Evolutionary conservation across 2,888 invertebrate species (phyloP), one percentile per base, ranked within the genome.

Genomic region (Drosophila subsilvestris): DNA sequence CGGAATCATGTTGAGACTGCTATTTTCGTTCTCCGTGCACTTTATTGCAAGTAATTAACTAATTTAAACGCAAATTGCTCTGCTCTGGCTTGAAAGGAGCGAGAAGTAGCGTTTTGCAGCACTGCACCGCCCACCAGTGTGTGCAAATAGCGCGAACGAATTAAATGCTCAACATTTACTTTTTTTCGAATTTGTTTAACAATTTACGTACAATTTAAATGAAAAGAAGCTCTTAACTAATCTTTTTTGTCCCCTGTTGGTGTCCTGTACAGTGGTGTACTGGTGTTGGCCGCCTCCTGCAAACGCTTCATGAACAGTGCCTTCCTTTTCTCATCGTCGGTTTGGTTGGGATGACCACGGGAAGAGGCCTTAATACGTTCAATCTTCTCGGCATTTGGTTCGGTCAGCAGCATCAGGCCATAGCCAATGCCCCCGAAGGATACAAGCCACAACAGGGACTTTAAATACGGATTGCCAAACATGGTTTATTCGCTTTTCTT

Each of bases 371-470:
- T 87, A 22, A 92, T 91, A 60, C 85, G 80, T 10, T 89, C 74
- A 3, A 91, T 68, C 78, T 91, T 91, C 6, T 89, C 91, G 86
- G 93, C 93, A 89, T 91, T 94, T 85, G 92, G 94, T 87, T 92
- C 79, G 86, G 94, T 93, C 86, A 94, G 86, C 88, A 93, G 90
- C 92, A 95, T 93, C 68, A 95, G 92, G 78, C 92, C 93, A 90
- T 94, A 95, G 79, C 95, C 95, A 70, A 95, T 74, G 78, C 94
- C 93, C 89, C 94, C 94, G 82, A 93, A 93, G 70, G 93, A 93
- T 86, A 93, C 90, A 90, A 95, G 92, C 94, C 94, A 95, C 90
- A 95, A 92, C 59, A 93, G 63, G 42, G 94, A 93, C 83, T 93
- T 92, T 51, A 93, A 66, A 75, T 92, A 91, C 20, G 84, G 85